These are phyloP conservation scores for Argentina silus DNA, from an alignment of 2,797 vertebrate species.

Conservation along the genomic window DNA sequence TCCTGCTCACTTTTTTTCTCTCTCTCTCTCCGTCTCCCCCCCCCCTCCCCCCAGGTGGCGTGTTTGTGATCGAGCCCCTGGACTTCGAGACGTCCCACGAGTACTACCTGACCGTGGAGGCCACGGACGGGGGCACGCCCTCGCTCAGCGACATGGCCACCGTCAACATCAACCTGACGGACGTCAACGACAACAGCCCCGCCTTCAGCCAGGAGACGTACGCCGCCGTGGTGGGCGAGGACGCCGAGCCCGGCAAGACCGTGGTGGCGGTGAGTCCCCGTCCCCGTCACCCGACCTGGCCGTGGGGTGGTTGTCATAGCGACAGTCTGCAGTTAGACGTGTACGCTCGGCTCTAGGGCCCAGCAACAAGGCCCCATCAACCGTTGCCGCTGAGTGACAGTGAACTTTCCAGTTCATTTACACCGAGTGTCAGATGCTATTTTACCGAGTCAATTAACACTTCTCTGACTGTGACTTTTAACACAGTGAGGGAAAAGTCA, in stretches of 20 bases:
- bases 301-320: too few relatives aligned
- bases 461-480: too few relatives aligned
- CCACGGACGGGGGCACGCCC: conserved; percentile 91
- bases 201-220: conserved; percentile 91
- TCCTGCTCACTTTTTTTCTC: neutral
- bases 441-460: too few relatives aligned
- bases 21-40: neutral
- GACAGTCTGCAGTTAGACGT: too few relatives aligned
- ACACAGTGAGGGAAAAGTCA: too few relatives aligned
- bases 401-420: too few relatives aligned
- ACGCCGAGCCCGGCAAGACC: conserved; percentile 84
- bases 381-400: too few relatives aligned
- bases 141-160: conserved; percentile 92
- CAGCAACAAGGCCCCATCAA: too few relatives aligned
- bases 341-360: too few relatives aligned
- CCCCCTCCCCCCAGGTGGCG: conserved; percentile 76
- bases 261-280: conserved; percentile 80
- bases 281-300: neutral
- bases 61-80: conserved; percentile 90
- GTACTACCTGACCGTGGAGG: conserved; percentile 95
- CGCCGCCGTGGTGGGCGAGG: conserved; percentile 90
- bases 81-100: conserved; percentile 92
- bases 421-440: too few relatives aligned
- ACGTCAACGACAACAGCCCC: conserved; percentile 93
- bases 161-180: conserved; percentile 93